These are phyloP conservation scores for Halichoerus grypus DNA, from an alignment of 2,113 vertebrate species.

Conservation along the genomic window DNA sequence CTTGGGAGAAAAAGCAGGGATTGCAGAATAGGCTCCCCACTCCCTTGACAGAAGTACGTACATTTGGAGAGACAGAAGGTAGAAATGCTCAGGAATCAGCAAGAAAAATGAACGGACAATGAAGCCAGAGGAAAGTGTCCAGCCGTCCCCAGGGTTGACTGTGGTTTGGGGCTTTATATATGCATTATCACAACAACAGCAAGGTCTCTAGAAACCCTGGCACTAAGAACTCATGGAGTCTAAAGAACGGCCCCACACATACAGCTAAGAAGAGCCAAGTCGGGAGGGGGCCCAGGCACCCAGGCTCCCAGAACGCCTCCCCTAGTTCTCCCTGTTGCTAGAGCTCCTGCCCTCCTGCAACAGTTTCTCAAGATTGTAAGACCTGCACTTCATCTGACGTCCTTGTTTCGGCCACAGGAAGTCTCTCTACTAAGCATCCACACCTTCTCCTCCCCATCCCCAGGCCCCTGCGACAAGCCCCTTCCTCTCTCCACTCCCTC, in stretches of 20 bases:
- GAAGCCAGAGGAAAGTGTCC: accelerated
- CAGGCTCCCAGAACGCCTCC: accelerated
- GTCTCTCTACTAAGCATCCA: background rate
- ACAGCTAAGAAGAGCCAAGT: background rate
- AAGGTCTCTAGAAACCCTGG: accelerated
- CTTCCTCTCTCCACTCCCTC: background rate
- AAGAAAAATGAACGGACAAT: accelerated
- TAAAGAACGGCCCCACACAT: accelerated
- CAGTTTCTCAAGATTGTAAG: background rate
- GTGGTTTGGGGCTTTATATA: accelerated
- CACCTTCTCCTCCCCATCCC: too few species aligned
- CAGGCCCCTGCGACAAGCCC: background rate
- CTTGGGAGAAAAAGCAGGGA: background rate
- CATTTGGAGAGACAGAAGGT: background rate
- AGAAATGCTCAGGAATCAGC: background rate
- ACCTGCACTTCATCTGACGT: background rate
- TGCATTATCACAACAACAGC: accelerated
- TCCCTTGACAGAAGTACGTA: background rate
- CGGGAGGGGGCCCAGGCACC: background rate
- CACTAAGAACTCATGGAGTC: accelerated
- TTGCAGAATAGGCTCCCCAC: background rate
- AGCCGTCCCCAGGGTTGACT: accelerated
- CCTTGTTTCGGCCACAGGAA: background rate
- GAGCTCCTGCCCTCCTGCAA: background rate
- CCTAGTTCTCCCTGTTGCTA: background rate